These are phyloP conservation scores for Dynastes hyllus DNA, from an alignment of 2,888 invertebrate species.

Conservation along the genomic window DNA sequence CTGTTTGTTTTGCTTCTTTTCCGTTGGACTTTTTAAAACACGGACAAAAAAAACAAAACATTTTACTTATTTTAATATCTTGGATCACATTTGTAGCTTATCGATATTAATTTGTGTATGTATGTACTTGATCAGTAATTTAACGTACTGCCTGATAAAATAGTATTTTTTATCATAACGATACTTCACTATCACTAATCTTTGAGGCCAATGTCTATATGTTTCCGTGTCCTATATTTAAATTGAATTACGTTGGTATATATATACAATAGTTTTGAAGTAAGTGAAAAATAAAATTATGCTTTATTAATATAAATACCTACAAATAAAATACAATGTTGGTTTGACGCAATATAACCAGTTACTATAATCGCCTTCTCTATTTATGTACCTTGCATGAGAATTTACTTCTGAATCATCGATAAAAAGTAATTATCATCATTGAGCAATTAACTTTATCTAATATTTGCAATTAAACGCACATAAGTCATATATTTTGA, in stretches of 20 bases:
- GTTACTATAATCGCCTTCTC: not conserved
- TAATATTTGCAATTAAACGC: not conserved
- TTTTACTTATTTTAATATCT: constrained; percentile 27
- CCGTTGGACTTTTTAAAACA: constrained; percentile 45
- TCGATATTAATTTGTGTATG: not conserved
- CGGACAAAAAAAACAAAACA: constrained; percentile 49
- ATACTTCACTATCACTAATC: constrained; percentile 23
- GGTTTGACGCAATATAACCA: not conserved
- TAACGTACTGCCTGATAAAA: constrained; percentile 36
- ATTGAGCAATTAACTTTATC: not conserved
- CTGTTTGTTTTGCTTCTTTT: constrained; percentile 19
- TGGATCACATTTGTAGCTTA: not conserved
- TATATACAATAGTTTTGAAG: not conserved
- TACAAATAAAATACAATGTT: not conserved
- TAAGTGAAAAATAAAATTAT: not conserved
- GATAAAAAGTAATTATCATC: no score
- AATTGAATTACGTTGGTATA: not conserved
- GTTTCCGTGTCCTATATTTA: not conserved
- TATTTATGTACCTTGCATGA: not conserved
- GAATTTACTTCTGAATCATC: not conserved
- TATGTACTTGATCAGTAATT: constrained; percentile 44
- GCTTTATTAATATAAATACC: not conserved
- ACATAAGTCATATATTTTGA: not conserved
- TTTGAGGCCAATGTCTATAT: constrained; percentile 17
- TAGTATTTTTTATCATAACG: constrained; percentile 26